Evolutionary conservation across 2,797 vertebrate genomes (phyloP), one percentile per base, ranked within the genome.

Genomic region (Megaceryle alcyon): DNA sequence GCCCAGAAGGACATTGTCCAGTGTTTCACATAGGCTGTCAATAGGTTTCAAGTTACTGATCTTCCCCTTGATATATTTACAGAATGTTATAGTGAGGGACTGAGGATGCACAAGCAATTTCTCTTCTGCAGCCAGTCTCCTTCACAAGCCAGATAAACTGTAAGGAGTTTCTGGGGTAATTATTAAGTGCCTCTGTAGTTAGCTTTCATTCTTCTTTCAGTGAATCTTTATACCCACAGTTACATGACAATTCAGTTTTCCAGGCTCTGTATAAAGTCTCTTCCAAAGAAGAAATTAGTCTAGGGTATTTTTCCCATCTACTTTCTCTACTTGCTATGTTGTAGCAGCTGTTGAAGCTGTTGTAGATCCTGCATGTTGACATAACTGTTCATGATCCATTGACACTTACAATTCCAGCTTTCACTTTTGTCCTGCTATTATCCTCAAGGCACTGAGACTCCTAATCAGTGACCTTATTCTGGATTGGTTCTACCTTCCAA

Each of bases 81-180:
- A 59, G 35, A 6, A 6, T 66, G 18, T 14, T 70, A 22, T 0
- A 60, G 3, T 13, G n/a, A 70, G 7, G 4, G 18, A 33, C 28
- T 63, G 21, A 54, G 25, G 31, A 48, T 21, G 14, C 6, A 61
- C 10, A 31, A 19, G 8, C 9, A 35, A 61, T 49, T 93, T 71
- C 10, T 83, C 39, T 44, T 64, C 49, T 66, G 48, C 61, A 63
- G 60, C 21, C 68, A 72, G 12, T n/a, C 18, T 71, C 37, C 9
- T 80, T 35, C 21, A 33, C 19, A n/a, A 64, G 8, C 25, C 57
- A 57, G 31, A 48, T 61, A 14, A 44, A 53, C 16, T 44, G 4
- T 19, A 29, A 31, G 22, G 33, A 81, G 9, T 11, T 78, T 57
- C 66, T 39, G 31, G 20, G 16, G 8, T 51, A 66, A 35, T 31